Evolutionary conservation across 1,140 invertebrate genomes (phyloP), one percentile per base, ranked within the genome.

Genomic region (Phymorhynchus buccinoides): DNA sequence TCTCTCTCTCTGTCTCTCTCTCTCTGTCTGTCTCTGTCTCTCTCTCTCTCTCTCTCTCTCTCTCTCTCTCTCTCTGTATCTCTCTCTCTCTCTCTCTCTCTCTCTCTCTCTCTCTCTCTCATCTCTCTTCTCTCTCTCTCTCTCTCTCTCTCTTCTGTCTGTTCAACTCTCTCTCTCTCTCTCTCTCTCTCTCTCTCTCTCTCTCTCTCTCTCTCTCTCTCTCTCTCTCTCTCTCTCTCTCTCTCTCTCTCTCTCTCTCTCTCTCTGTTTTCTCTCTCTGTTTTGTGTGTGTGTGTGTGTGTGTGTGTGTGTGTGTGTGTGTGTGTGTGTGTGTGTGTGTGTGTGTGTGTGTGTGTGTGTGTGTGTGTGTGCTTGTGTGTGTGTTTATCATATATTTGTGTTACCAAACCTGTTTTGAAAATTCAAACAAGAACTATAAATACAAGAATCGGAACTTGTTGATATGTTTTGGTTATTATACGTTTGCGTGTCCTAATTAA

Each of bases 101-200:
- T 14, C 80, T 48, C 80, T 81, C 42, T 81, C 32, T 56, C 48
- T 48, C 42, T 35, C 27, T n/a, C n/a, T n/a, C n/a, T n/a, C n/a
- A n/a, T n/a, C n/a, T n/a, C n/a, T n/a, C n/a, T n/a, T n/a, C n/a
- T n/a, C n/a, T n/a, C n/a, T n/a, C n/a, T n/a, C n/a, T n/a, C n/a
- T n/a, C n/a, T n/a, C n/a, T n/a, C n/a, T n/a, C n/a, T n/a, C n/a
- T n/a, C n/a, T n/a, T n/a, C n/a, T n/a, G n/a, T n/a, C n/a, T n/a
- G n/a, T n/a, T n/a, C 42, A 18, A n/a, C 44, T 37, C 41, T 27
- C 14, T 14, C 14, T 42, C 39, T 37, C 77, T 18, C 77, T 39
- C 77, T 12, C 41, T 9, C 77, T 79, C 41, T n/a, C 41, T 79
- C 41, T 42, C 77, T 79, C 32, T 35, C 41, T 14, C 77, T 42